These are phyloP conservation scores for Temnothorax rugatulus DNA, from an alignment of 2,888 invertebrate genomes.

Conservation along the genomic window DNA sequence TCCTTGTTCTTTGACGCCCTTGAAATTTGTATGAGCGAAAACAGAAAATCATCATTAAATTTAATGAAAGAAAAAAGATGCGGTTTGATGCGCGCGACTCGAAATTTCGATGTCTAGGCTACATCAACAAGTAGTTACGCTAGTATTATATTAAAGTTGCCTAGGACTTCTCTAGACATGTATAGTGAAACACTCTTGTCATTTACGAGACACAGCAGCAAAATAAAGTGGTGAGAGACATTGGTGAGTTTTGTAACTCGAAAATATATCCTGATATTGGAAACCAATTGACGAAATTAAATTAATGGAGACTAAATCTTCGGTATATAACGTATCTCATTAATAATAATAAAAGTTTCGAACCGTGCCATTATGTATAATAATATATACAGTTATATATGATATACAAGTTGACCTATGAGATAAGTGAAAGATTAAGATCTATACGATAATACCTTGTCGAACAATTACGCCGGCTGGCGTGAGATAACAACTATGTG, in stretches of 20 bases:
- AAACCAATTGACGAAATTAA: not conserved
- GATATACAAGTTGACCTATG: not conserved
- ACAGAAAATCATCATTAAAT: not conserved
- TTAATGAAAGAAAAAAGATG: not conserved
- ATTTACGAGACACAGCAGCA: not conserved
- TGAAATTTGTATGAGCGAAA: not conserved
- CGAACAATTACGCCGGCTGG: not conserved
- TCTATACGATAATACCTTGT: not conserved
- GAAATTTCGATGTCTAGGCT: conserved; percentile 3
- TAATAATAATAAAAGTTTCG: conserved; percentile 2
- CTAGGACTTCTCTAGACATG: conserved; percentile 11
- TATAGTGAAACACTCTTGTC: not conserved
- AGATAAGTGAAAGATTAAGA: conserved; percentile 5
- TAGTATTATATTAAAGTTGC: not conserved
- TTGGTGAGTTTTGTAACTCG: not conserved
- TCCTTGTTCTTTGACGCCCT: not conserved
- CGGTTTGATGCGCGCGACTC: not conserved
- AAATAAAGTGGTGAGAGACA: not conserved
- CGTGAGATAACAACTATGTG: conserved; percentile 11
- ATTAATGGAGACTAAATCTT: not conserved
- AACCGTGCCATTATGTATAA: not conserved
- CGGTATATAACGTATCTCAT: not conserved
- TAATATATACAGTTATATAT: not conserved
- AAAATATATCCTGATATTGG: not conserved
- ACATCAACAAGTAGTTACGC: not conserved